Conservation (phyloP, 2,113 vertebrate genomes). For the Lucifuga dentata region DNA sequence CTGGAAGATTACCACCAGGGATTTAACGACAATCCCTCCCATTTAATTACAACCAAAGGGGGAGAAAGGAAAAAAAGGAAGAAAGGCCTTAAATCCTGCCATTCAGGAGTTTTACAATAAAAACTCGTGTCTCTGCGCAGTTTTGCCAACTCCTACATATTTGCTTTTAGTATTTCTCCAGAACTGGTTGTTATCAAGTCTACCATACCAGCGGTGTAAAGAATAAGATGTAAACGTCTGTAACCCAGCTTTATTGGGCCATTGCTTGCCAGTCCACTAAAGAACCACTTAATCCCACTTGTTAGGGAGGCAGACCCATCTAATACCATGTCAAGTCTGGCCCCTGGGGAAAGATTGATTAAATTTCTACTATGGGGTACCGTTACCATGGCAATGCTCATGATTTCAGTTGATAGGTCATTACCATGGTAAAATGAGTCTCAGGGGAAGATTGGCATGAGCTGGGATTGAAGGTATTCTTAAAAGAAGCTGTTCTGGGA, state of each 20-base stretch:
- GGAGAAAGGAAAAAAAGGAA: constrained; percentile 20
- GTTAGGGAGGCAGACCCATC: constrained; percentile 40
- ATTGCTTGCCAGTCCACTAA: constrained; percentile 25
- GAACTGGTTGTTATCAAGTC: constrained; percentile 18
- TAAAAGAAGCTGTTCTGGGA: constrained; percentile 48
- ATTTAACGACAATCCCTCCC: constrained; percentile 68
- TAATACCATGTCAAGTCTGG: constrained; percentile 42
- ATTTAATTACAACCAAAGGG: constrained; percentile 44
- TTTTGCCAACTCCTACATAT: not conserved
- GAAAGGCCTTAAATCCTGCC: constrained; percentile 36
- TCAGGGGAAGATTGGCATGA: constrained; percentile 53
- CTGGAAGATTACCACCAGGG: constrained; percentile 63
- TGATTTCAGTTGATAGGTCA: constrained; percentile 57
- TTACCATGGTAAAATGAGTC: constrained; percentile 66
- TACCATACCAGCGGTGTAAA: constrained; percentile 20
- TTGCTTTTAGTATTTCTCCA: constrained; percentile 2
- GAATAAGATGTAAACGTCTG: constrained; percentile 17
- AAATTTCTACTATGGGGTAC: constrained; percentile 65
- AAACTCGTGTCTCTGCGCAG: not conserved
- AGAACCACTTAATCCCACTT: constrained; percentile 66
- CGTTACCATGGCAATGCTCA: constrained; percentile 60
- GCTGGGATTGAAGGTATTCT: constrained; percentile 43
- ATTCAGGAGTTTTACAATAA: constrained; percentile 22
- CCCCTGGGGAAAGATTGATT: constrained; percentile 60
- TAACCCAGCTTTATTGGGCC: constrained; percentile 40